These are phyloP conservation scores for Homalodisca vitripennis DNA, from an alignment of 1,140 invertebrate species.

Conservation along the genomic window DNA sequence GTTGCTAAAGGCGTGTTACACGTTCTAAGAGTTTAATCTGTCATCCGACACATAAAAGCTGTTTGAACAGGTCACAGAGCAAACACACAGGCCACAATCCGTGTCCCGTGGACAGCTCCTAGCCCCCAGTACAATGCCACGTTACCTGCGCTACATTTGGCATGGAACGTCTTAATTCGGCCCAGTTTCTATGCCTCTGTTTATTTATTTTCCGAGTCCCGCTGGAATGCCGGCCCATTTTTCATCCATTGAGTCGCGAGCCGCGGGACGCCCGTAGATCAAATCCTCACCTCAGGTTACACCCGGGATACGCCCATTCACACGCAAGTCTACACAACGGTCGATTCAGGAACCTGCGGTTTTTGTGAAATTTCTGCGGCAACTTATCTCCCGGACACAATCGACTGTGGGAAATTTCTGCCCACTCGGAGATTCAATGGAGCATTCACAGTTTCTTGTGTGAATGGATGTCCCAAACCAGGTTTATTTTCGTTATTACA, in stretches of 20 bases:
- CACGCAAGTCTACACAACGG: neutral
- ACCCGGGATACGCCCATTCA: no score
- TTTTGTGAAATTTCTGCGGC: neutral
- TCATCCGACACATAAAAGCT: no score
- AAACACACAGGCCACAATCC: neutral
- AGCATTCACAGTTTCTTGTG: no score
- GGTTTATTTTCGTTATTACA: no score
- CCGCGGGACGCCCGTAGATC: neutral
- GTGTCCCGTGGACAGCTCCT: neutral
- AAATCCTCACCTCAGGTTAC: neutral
- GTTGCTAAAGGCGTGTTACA: no score
- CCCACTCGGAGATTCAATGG: no score
- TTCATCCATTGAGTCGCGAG: neutral
- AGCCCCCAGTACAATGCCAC: neutral
- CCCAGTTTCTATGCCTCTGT: neutral
- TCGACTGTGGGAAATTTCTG: no score
- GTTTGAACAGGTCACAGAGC: no score
- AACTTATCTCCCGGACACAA: neutral
- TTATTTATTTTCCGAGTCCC: neutral
- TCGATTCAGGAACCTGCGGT: neutral
- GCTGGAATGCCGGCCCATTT: neutral
- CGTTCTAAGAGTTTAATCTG: no score
- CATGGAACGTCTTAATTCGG: neutral
- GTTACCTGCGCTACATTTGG: neutral
- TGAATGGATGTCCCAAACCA: no score